Conservation (phyloP, 1,140 invertebrate species). For the Oncopeltus fasciatus region DNA sequence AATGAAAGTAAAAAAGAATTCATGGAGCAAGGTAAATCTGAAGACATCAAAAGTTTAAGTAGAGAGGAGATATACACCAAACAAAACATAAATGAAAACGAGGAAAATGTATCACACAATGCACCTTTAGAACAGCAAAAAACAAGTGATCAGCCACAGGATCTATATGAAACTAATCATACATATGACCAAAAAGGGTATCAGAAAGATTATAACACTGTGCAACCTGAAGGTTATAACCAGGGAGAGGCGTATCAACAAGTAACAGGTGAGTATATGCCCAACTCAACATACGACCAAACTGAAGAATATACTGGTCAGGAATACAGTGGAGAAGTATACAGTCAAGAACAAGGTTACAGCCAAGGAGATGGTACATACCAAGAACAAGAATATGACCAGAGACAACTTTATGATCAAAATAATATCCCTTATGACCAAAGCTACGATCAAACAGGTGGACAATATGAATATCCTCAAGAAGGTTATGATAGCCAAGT, state of each 20-base stretch:
- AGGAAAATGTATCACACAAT: no score
- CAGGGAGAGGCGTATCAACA: neutral
- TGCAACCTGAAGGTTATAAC: neutral
- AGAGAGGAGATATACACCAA: no score
- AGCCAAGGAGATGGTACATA: neutral
- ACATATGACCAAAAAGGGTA: no score
- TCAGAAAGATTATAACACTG: neutral
- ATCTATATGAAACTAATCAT: neutral
- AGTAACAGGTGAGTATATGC: neutral
- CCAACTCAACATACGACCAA: neutral
- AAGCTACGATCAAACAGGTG: neutral
- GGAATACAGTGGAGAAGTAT: neutral
- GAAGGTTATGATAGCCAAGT: neutral
- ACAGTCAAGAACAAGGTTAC: neutral
- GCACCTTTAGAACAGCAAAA: neutral
- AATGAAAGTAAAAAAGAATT: neutral
- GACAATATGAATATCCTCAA: neutral
- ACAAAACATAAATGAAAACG: no score
- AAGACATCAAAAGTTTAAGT: no score
- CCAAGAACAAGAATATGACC: neutral
- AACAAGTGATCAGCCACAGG: neutral
- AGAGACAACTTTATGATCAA: neutral
- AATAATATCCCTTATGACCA: neutral
- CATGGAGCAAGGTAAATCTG: no score
- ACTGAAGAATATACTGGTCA: neutral